Evolutionary conservation across 2,888 invertebrate genomes (phyloP).

Genomic region (Caenorhabditis wallacei): DNA sequence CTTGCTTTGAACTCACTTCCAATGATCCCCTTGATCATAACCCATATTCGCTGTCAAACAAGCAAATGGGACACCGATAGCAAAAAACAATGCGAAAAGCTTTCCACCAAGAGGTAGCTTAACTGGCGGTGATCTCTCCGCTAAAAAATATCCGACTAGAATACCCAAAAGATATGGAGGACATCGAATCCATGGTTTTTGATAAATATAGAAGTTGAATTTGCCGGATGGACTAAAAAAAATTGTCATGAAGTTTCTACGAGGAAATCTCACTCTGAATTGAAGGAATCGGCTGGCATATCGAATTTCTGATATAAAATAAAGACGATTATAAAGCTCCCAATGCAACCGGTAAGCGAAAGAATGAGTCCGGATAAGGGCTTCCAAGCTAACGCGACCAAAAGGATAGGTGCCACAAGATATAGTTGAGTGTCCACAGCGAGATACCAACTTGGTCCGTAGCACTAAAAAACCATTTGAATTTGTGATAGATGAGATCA

Average conservation of each 20-base stretch:
- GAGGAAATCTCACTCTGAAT: constrained; percentile 18
- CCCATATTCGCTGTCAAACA: constrained; percentile 40
- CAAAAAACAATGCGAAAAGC: constrained; percentile 31
- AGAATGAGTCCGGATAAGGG: constrained; percentile 24
- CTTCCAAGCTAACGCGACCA: constrained; percentile 48
- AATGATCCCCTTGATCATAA: constrained; percentile 50
- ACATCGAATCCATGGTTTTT: constrained; percentile 79
- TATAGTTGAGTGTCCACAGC: constrained; percentile 67
- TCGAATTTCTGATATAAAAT: constrained; percentile 21
- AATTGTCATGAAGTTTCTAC: neutral
- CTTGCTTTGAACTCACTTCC: constrained; percentile 9
- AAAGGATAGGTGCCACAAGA: constrained; percentile 50
- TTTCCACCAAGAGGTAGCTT: constrained; percentile 15
- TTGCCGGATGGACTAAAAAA: constrained; percentile 31
- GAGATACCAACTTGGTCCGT: constrained; percentile 64
- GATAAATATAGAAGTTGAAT: constrained; percentile 42
- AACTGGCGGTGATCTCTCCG: constrained; percentile 45
- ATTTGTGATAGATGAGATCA: too few species aligned
- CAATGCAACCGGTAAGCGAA: constrained; percentile 1
- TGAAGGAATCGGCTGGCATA: constrained; percentile 30
- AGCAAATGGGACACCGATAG: constrained; percentile 35
- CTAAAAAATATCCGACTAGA: constrained; percentile 83
- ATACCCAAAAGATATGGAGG: constrained; percentile 84
- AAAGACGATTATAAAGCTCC: constrained; percentile 14
- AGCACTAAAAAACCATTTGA: constrained; percentile 54